Evolutionary conservation across 2,797 vertebrate species (phyloP).

Genomic region (Cirrhinus molitorella): DNA sequence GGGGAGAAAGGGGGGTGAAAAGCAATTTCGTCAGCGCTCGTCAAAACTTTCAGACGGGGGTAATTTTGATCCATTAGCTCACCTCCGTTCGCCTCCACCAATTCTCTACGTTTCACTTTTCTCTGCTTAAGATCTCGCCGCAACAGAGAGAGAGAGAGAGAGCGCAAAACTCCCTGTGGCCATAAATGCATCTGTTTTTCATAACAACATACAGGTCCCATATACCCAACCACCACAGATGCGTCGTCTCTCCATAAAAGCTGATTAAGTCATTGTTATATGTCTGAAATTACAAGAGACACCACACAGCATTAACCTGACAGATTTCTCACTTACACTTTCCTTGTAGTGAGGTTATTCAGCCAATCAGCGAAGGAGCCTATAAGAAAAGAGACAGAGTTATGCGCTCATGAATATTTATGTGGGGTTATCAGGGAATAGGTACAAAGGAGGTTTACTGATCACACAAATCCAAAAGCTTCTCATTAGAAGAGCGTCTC

Average conservation of each 20-base stretch:
- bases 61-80: conserved; percentile 87
- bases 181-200: conserved; percentile 77
- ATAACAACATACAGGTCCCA: conserved; percentile 71
- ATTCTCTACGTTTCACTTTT: conserved; percentile 78
- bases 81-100: conserved; percentile 76
- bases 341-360: conserved; percentile 36
- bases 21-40: conserved; percentile 80
- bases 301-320: conserved; percentile 49
- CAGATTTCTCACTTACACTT: conserved; percentile 53
- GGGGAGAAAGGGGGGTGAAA: conserved; percentile 61
- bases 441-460: conserved; percentile 45
- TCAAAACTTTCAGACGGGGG: conserved; percentile 83
- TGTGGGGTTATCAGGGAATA: conserved; percentile 43
- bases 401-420: conserved; percentile 54
- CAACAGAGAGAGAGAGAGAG: conserved; percentile 34
- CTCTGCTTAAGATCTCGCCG: conserved; percentile 65
- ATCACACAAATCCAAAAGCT: conserved; percentile 58
- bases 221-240: conserved; percentile 31
- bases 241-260: conserved; percentile 49
- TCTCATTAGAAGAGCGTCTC: conserved; percentile 50
- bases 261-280: conserved; percentile 51
- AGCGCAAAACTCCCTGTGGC: conserved; percentile 68
- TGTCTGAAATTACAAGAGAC: conserved; percentile 52
- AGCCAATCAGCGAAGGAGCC: conserved; percentile 39
- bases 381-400: conserved; percentile 41